Evolutionary conservation across 2,888 invertebrate species (phyloP).

Genomic region (Macrophya annulata): DNA sequence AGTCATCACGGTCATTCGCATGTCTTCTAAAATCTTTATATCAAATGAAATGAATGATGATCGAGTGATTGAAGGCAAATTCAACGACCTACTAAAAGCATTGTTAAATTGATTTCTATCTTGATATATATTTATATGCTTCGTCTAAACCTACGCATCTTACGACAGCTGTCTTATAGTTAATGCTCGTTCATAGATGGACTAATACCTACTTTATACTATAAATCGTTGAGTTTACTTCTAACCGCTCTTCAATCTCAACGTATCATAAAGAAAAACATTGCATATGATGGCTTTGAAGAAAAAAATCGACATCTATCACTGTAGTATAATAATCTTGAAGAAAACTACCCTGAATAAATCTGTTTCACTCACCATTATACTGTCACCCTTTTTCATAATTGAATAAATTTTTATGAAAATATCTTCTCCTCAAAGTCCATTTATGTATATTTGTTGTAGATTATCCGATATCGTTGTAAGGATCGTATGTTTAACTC

Average conservation of each 20-base stretch:
- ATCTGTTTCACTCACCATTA: neutral
- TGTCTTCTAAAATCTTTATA: neutral
- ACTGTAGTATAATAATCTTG: neutral
- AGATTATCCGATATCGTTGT: neutral
- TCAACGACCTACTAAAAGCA: conserved; percentile 32
- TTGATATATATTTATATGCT: conserved; percentile 9
- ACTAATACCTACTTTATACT: neutral
- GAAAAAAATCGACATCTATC: neutral
- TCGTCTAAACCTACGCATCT: conserved; percentile 32
- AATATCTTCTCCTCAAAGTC: neutral
- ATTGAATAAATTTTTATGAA: neutral
- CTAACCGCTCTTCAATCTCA: neutral
- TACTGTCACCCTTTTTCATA: neutral
- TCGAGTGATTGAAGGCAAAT: conserved; percentile 16
- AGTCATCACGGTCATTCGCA: neutral
- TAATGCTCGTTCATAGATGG: conserved; percentile 17
- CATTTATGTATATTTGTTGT: neutral
- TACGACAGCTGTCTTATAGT: neutral
- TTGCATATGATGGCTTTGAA: too few relatives aligned
- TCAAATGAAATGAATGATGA: neutral
- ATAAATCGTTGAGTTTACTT: conserved; percentile 10
- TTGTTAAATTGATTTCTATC: conserved; percentile 40
- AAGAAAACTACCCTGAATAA: neutral
- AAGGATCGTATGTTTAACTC: conserved; percentile 12
- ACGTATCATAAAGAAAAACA: neutral